These are phyloP conservation scores for Lampropteryx suffumata DNA, from an alignment of 2,888 invertebrate species.

Conservation along the genomic window DNA sequence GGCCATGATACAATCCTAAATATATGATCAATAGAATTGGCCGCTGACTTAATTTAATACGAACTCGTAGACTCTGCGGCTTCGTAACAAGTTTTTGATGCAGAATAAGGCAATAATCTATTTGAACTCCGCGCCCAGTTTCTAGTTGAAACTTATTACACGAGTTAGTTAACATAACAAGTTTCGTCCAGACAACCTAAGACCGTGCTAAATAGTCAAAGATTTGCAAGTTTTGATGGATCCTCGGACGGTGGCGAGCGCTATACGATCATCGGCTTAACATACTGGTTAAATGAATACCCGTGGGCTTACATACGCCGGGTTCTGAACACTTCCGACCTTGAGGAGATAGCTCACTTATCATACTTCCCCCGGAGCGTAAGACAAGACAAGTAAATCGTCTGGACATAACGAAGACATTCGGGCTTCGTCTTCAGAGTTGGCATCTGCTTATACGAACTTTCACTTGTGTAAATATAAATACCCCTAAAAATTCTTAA, in stretches of 20 bases:
- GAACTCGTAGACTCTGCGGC: not conserved
- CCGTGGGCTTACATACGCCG: conserved; percentile 30
- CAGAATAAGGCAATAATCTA: too few species aligned
- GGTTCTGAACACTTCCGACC: not conserved
- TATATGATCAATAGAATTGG: too few species aligned
- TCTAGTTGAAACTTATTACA: not conserved
- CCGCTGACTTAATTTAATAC: too few species aligned
- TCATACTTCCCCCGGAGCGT: not conserved
- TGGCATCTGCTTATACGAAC: too few species aligned
- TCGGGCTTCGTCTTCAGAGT: too few species aligned
- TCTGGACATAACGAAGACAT: too few species aligned
- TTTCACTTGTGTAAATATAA: too few species aligned
- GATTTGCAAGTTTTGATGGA: conserved; percentile 24
- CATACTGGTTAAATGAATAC: conserved; percentile 74
- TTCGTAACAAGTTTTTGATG: too few species aligned
- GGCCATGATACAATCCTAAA: too few species aligned
- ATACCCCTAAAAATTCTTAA: too few species aligned
- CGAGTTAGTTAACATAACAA: not conserved
- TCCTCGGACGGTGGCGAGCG: conserved; percentile 9
- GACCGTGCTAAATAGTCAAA: conserved; percentile 12
- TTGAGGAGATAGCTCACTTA: conserved; percentile 16
- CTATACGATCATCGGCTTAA: conserved; percentile 67
- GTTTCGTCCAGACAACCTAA: conserved; percentile 4
- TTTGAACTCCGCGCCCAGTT: too few species aligned
- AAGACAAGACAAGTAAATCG: too few species aligned